Evolutionary conservation across 2,888 invertebrate species (phyloP).

Genomic region (Hemithea aestivaria): DNA sequence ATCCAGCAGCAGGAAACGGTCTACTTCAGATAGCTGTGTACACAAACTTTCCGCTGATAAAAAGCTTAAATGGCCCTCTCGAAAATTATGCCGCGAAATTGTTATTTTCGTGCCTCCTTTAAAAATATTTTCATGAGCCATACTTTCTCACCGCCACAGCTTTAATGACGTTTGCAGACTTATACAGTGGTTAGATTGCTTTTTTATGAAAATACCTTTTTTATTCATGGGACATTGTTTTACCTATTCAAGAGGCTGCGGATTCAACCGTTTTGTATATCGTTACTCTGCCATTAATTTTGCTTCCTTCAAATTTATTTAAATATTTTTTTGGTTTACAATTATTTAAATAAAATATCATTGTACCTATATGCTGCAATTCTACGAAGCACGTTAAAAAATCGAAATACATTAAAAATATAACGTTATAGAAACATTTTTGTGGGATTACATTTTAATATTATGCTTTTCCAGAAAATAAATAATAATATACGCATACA

Average conservation of each 20-base stretch:
- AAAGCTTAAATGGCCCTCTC: slow-evolving; percentile 69
- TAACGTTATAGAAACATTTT: too few relatives aligned
- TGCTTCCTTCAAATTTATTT: too few relatives aligned
- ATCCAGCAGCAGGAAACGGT: slow-evolving; percentile 63
- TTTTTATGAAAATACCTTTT: slow-evolving; percentile 56
- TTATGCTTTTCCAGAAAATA: too few relatives aligned
- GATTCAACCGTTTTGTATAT: too few relatives aligned
- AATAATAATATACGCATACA: too few relatives aligned
- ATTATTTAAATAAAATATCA: too few relatives aligned
- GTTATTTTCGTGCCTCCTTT: slow-evolving; percentile 62
- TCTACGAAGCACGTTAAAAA: too few relatives aligned
- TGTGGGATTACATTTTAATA: too few relatives aligned
- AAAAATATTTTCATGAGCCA: slow-evolving; percentile 54
- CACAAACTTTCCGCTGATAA: slow-evolving; percentile 69
- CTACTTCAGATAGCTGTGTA: slow-evolving; percentile 68
- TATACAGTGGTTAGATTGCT: slow-evolving; percentile 58
- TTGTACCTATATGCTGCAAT: too few relatives aligned
- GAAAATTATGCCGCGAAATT: slow-evolving; percentile 69
- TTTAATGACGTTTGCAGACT: slow-evolving; percentile 57
- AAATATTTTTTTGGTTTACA: too few relatives aligned
- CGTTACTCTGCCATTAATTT: too few relatives aligned
- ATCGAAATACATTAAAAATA: too few relatives aligned
- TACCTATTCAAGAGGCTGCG: slow-evolving; percentile 22
- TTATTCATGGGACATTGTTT: slow-evolving; percentile 23
- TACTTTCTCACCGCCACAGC: slow-evolving; percentile 41